Evolutionary conservation across 2,113 vertebrate genomes (phyloP).

Genomic region (Tricholaema leucomelas): DNA sequence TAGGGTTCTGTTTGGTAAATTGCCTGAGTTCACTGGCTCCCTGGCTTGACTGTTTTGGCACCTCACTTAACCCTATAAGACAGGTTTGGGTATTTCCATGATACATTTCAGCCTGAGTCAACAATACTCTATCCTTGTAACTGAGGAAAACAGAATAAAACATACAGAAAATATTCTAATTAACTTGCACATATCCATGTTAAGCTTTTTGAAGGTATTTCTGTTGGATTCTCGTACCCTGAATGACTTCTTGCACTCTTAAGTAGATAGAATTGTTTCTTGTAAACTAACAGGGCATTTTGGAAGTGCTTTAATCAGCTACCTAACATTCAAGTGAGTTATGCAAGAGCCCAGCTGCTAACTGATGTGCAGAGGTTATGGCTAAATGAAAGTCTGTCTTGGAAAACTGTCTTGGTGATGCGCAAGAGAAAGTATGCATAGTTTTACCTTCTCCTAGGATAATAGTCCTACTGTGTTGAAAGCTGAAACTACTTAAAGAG

Average conservation of each 20-base stretch:
- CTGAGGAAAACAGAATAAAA: neutral
- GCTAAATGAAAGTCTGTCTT: neutral
- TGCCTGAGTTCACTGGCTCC: neutral
- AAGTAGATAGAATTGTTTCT: conserved; percentile 9
- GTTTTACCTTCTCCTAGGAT: neutral
- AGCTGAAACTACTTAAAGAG: neutral
- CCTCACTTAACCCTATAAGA: neutral
- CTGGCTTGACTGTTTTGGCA: neutral
- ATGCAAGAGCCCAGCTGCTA: neutral
- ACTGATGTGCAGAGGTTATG: neutral
- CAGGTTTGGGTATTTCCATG: neutral
- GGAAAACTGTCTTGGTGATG: neutral
- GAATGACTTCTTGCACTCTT: conserved; percentile 14
- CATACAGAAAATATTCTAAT: neutral
- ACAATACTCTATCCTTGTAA: neutral
- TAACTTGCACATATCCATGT: neutral
- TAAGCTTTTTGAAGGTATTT: conserved; percentile 29
- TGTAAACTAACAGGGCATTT: neutral
- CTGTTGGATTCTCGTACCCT: conserved; percentile 18
- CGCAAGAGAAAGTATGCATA: neutral
- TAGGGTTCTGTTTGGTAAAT: neutral
- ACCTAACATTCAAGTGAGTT: neutral
- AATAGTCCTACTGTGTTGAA: neutral
- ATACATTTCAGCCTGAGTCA: neutral
- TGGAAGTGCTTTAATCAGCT: conserved; percentile 13